phyloP scores from a whole-genome alignment of 2,888 invertebrate species.

The Athalia cordata region DNA sequence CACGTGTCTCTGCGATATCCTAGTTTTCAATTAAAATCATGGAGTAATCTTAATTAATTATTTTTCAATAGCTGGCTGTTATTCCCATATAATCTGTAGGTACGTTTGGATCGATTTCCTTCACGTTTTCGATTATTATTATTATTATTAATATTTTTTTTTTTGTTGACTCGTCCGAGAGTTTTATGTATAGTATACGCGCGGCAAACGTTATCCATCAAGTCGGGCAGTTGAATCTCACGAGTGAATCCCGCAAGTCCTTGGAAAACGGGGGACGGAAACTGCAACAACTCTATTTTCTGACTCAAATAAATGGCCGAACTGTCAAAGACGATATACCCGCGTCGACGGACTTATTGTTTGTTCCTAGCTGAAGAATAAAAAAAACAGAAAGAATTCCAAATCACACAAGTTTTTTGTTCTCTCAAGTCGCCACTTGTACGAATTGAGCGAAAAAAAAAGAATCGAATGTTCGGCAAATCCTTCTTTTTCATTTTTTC shows the following conservation, averaged over 20 bases:
- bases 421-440: too few species aligned
- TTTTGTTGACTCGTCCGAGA: background rate
- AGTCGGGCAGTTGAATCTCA: background rate
- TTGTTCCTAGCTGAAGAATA: background rate
- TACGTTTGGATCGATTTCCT: too few species aligned
- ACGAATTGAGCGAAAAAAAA: too few species aligned
- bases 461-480: too few species aligned
- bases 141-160: background rate
- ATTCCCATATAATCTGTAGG: too few species aligned
- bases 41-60: too few species aligned
- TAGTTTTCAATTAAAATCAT: too few species aligned
- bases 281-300: slow-evolving; percentile 5
- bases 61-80: too few species aligned
- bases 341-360: background rate
- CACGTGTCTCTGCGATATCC: too few species aligned
- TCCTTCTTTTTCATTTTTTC: too few species aligned
- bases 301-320: slow-evolving; percentile 33
- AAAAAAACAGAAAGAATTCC: background rate
- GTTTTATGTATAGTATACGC: background rate
- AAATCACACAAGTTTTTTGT: too few species aligned
- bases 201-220: slow-evolving; percentile 1
- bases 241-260: slow-evolving; percentile 10
- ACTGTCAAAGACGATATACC: slow-evolving; percentile 10
- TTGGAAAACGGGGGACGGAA: background rate
- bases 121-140: too few species aligned